These are phyloP conservation scores for Acanthoscelides obtectus DNA, from an alignment of 2,888 invertebrate species.

Conservation along the genomic window DNA sequence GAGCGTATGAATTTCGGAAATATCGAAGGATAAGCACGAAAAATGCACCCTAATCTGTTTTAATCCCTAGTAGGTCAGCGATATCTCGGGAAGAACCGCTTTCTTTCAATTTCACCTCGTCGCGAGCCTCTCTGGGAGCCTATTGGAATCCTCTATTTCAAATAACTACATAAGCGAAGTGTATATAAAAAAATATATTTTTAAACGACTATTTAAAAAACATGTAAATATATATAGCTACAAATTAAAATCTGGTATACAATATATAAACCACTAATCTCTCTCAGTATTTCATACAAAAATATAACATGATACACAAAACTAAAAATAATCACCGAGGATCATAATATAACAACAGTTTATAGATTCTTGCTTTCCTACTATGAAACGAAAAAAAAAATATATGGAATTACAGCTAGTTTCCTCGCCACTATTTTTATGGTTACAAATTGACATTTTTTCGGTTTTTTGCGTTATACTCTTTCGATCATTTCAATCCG, in stretches of 20 bases:
- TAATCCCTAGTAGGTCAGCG: neutral
- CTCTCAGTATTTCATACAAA: neutral
- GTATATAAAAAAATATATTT: neutral
- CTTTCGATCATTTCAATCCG: neutral
- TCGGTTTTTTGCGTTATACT: neutral
- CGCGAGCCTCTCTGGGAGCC: neutral
- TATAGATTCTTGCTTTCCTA: neutral
- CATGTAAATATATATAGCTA: neutral
- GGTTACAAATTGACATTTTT: neutral
- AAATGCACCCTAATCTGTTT: neutral
- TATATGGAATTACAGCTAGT: neutral
- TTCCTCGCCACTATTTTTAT: neutral
- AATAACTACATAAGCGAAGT: neutral
- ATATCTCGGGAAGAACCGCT: neutral
- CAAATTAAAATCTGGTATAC: neutral
- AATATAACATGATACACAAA: neutral
- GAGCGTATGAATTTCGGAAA: constrained; percentile 2
- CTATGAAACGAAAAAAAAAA: neutral
- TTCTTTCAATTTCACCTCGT: neutral
- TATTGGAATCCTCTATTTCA: neutral
- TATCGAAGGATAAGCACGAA: neutral
- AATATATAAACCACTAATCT: neutral
- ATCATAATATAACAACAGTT: neutral
- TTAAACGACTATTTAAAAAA: neutral
- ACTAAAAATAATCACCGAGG: neutral